phyloP scores from a whole-genome alignment of 2,797 vertebrate species.

The Rousettus madagascariensis region DNA sequence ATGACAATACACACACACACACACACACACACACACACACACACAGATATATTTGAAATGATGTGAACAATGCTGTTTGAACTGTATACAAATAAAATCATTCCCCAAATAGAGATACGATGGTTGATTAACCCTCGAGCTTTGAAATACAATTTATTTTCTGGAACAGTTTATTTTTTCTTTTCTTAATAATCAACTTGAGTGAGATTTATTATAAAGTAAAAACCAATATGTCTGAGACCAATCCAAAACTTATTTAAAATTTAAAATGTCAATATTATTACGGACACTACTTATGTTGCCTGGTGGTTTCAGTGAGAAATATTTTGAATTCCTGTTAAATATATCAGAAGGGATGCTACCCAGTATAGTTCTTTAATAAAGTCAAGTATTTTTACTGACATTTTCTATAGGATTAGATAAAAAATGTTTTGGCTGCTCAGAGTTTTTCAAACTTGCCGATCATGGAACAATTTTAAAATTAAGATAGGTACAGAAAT shows the following conservation, averaged over 20 bases:
- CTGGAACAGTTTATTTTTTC: background rate
- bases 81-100: background rate
- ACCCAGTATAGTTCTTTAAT: background rate
- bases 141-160: conserved; percentile 18
- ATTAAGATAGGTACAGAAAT: background rate
- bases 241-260: background rate
- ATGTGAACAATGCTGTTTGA: background rate
- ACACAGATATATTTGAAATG: background rate
- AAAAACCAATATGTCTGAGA: background rate
- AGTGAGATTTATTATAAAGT: background rate
- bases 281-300: background rate
- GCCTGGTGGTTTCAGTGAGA: background rate
- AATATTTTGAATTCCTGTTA: background rate
- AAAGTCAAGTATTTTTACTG: background rate
- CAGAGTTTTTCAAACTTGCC: background rate
- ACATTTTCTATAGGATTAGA: background rate
- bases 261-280: background rate
- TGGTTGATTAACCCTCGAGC: background rate
- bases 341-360: background rate
- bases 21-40: background rate
- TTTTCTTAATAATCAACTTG: background rate
- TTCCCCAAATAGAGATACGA: background rate
- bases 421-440: background rate
- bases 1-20: background rate
- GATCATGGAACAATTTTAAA: conserved; percentile 20